Evolutionary conservation across 2,113 vertebrate genomes (phyloP), one percentile per base, ranked within the genome.

Genomic region (Dasypus novemcinctus): DNA sequence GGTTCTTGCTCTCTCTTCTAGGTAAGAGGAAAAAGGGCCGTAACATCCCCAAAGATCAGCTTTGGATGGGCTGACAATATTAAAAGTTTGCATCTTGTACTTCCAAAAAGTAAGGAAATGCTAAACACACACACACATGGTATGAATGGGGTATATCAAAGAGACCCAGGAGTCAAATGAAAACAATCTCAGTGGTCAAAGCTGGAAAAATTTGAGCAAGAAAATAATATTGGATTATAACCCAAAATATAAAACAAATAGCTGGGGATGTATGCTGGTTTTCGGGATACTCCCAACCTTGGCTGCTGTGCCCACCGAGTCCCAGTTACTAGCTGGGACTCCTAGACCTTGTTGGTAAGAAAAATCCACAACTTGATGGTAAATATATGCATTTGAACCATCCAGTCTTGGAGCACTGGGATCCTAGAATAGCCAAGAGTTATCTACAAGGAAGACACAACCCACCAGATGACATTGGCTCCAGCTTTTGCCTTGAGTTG

Each of bases 351-450:
- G 96, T 0, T 99, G 99, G 99, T 99, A 98, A 97, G 99, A 99
- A 75, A 99, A 99, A n/a, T 97, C 99, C 99, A 36, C 98, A 99
- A 96, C 99, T 99, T 97, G 99, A 99, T 97, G 99, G 99, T 54
- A 99, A 99, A 98, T 99, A 99, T 68, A 97, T 99, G 98, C 99
- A 99, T 97, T 99, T 99, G 99, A 98, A 99, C 96, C 99, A 99
- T 95, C 98, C 98, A 0, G 71, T 99, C 78, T 96, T 99, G 91
- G 99, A 99, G 33, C 99, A 99, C 8, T 99, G 99, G 99, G 99
- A 99, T 97, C 97, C 98, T 31, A 99, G 99, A 98, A 98, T 99
- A 97, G 99, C 99, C 57, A 98, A 98, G 90, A 98, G 98, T 82
- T 99, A 99, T 97, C 99, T 99, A 61, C 99, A 98, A 86, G 99